Conservation (phyloP, 1,140 invertebrate genomes). For the Penaeus chinensis region DNA sequence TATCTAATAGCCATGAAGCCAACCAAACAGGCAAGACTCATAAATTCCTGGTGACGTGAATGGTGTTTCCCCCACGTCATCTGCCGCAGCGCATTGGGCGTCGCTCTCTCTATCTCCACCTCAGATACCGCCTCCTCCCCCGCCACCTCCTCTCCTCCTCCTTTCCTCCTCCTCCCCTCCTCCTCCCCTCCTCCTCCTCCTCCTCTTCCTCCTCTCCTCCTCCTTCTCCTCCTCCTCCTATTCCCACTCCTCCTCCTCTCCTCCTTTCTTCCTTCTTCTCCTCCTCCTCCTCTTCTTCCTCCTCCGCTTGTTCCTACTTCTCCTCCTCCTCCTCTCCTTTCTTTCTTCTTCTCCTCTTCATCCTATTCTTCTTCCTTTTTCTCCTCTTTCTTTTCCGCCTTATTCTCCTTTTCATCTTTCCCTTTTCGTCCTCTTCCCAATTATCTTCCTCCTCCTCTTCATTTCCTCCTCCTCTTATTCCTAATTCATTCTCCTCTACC, state of each 20-base stretch:
- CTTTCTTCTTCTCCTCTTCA: not conserved
- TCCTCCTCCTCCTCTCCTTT: not conserved
- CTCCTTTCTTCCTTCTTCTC: not conserved
- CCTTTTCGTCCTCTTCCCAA: not conserved
- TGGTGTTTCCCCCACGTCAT: conserved; percentile 39
- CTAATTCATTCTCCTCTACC: too few relatives aligned
- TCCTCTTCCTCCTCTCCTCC: not conserved
- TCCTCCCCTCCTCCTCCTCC: not conserved
- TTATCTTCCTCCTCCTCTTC: not conserved
- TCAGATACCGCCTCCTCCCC: not conserved
- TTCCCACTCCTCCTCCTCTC: not conserved
- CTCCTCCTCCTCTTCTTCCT: not conserved
- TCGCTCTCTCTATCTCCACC: not conserved
- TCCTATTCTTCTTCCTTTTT: not conserved
- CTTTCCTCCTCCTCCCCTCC: not conserved
- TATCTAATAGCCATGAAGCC: conserved; percentile 59
- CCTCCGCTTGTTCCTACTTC: not conserved
- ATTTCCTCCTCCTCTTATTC: not conserved
- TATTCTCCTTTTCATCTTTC: not conserved
- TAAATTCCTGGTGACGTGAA: conserved; percentile 58
- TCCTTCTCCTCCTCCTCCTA: not conserved
- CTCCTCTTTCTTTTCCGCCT: not conserved
- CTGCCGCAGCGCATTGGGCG: too few relatives aligned
- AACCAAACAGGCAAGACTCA: conserved; percentile 55
- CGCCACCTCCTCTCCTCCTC: not conserved